Evolutionary conservation across 2,113 vertebrate genomes (phyloP), one percentile per base, ranked within the genome.

Genomic region (Corvus moneduloides): DNA sequence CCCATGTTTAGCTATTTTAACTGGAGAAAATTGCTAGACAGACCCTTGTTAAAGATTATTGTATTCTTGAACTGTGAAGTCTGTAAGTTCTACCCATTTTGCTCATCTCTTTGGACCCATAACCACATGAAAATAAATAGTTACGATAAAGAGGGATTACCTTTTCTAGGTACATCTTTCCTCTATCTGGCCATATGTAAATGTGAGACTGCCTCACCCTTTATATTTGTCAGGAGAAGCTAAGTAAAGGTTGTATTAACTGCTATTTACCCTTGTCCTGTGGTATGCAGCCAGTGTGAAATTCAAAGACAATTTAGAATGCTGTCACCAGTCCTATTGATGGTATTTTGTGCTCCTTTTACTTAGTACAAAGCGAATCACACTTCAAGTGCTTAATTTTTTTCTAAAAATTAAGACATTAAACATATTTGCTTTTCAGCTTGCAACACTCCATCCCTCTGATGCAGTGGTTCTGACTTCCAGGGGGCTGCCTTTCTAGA

Each of bases 211-310:
- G 61, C 64, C 23, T 96, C 66, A 78, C 52, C 48, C 52, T 87
- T 88, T 56, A 19, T 89, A 66, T 93, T 90, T 95, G 87, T 59
- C 71, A 74, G 75, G 27, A 89, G 67, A 90, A 88, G 85, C 63
- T 94, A 94, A 94, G 87, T 90, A 90, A 97, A 96, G 79, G 82
- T 91, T 90, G 82, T 44, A 74, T 80, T 87, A 85, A 74, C 79
- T 94, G 72, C 82, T 90, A 48, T 91, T 96, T 97, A 78, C 68
- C 63, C 78, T 94, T 67, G 46, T 67, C 48, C 46, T 78, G 87
- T 52, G 37, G 37, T 86, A 67, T 18, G 32, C 64, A 83, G 68
- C 24, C 68, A 72, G 41, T 41, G 30, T 80, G 76, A 84, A 88
- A 92, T 75, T 79, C 51, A 75, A 74, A 94, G 92, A 49, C 52